These are phyloP conservation scores for Macrotrachela quadricornifera DNA, from an alignment of 1,140 invertebrate species.

Conservation along the genomic window DNA sequence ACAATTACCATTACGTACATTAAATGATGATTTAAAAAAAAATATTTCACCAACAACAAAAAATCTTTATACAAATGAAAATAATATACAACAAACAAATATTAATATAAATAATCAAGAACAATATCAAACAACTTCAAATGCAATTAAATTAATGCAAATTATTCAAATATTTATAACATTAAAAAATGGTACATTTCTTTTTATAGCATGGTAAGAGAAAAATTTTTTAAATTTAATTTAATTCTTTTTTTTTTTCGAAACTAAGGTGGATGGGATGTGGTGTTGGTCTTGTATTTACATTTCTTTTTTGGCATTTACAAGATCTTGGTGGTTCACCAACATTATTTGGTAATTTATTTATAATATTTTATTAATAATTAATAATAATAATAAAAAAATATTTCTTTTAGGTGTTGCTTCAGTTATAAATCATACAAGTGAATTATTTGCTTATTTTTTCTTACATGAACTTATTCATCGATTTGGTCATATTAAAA, in stretches of 20 bases:
- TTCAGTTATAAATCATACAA: conserved; percentile 93
- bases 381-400: too few species aligned
- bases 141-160: neutral
- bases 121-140: neutral
- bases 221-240: neutral
- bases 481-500: conserved; percentile 33
- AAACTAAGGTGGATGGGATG: conserved; percentile 98
- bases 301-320: conserved; percentile 96
- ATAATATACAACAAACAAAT: neutral
- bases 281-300: conserved; percentile 95
- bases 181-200: neutral
- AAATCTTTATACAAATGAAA: neutral
- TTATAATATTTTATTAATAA: too few species aligned
- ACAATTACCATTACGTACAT: conserved; percentile 14
- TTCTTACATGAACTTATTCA: conserved; percentile 38
- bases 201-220: neutral
- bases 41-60: too few species aligned
- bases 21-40: neutral
- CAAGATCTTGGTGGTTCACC: conserved; percentile 84
- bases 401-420: conserved; percentile 38
- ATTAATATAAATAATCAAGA: neutral
- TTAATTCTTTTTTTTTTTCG: conserved; percentile 51
- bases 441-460: conserved; percentile 93
- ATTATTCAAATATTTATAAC: neutral
- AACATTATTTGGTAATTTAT: conserved; percentile 58